Evolutionary conservation across 2,113 vertebrate genomes (phyloP).

Genomic region (Ammodytes dubius): DNA sequence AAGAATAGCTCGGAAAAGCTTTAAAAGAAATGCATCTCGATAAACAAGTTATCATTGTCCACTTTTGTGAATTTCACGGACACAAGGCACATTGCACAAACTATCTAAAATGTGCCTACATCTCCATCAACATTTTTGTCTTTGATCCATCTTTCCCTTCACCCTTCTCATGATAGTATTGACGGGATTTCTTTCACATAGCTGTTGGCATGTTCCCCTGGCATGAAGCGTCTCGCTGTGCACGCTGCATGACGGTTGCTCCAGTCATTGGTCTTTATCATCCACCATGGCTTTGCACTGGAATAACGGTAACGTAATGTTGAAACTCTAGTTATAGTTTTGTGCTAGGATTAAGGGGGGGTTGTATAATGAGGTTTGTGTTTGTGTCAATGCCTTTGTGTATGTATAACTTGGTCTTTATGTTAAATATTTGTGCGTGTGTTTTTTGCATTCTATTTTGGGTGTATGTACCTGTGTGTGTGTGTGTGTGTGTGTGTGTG

Average conservation of each 20-base stretch:
- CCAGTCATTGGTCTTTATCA: conserved; percentile 64
- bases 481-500: not conserved
- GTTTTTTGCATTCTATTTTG: conserved; percentile 11
- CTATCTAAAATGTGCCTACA: not conserved
- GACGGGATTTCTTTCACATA: conserved; percentile 60
- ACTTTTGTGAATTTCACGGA: not conserved
- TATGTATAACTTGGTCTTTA: conserved; percentile 16
- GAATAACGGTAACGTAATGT: conserved; percentile 61
- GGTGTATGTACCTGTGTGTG: not conserved
- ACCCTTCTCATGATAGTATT: conserved; percentile 40
- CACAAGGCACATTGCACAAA: not conserved
- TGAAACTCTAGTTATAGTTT: conserved; percentile 16
- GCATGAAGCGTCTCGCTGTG: conserved; percentile 75
- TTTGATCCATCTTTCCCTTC: conserved; percentile 37
- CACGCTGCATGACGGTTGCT: conserved; percentile 80
- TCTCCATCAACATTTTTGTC: conserved; percentile 2
- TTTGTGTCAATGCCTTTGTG: not conserved
- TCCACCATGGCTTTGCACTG: conserved; percentile 67
- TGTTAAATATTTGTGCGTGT: conserved; percentile 5
- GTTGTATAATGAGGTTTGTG: conserved; percentile 45
- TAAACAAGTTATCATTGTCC: not conserved
- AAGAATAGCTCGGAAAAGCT: not conserved
- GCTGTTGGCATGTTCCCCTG: conserved; percentile 73
- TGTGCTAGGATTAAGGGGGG: conserved; percentile 7
- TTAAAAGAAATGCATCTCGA: not conserved